Base-by-base conservation (phyloP, 2,888 invertebrate genomes). In the Digitonthophagus gazella region DNA sequence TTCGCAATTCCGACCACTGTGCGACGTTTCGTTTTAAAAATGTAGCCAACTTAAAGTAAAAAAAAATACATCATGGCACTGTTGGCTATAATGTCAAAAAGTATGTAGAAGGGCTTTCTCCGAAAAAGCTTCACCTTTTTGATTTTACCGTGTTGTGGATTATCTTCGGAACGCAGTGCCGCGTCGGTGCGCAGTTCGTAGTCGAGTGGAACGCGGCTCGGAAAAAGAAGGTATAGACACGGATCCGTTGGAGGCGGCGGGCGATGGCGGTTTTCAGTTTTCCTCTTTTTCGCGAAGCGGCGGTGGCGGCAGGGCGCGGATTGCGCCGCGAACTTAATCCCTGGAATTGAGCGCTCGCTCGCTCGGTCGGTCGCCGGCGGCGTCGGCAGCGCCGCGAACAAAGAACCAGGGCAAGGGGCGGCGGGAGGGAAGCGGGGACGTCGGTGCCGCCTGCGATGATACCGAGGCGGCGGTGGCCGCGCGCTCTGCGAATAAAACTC, bases 321-420 rank as follows among this genome's bases (percentile, higher is more conserved):
- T 44, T 44, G 28, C 28, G 28, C 28, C 28, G 28, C 28, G 28
- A 44, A 44, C 28, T 44, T 44, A 44, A 44, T 44, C 28, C 28
- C 28, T 11, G 28, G 28, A 44, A 44, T 44, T 44, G 28, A 44
- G 44, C 68, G 65, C 54, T 65, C 64, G 68, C 67, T 61, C 55
- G 55, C 58, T 68, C 68, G 68, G 18, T 68, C 61, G 65, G 58
- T 58, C 20, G 8, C 20, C 58, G 58, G 18, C 58, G 58, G 58
- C 58, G 54, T 11, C 54, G 3, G 28, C 11, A 44, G 28, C 28
- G 28, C 28, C 28, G 28, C 28, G 28, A 44, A 44, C 28, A 44
- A 44, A 44, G 28, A 44, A 44, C 28, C 28, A 44, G 8, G 11
- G 28, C 11, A 8, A 8, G 28, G 28, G 28, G 28, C 28, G 28